These are phyloP conservation scores for Orchesella flavescens DNA, from an alignment of 2,888 invertebrate genomes.

Conservation along the genomic window DNA sequence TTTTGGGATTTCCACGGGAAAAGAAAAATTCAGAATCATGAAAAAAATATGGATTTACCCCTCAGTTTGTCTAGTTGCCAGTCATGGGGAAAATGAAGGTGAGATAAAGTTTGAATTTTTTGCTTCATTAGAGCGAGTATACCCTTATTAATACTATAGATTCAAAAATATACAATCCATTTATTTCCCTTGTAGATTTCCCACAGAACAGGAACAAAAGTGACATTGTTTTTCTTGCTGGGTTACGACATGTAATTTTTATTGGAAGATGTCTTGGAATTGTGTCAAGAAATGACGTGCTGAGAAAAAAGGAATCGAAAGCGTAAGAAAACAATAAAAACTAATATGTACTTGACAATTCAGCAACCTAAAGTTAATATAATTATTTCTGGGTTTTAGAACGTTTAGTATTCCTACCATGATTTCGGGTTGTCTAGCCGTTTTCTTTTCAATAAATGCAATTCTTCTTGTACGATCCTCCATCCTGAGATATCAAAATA, in stretches of 20 bases:
- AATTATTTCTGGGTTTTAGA: slow-evolving; percentile 5
- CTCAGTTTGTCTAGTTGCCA: too few species aligned
- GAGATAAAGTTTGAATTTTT: too few species aligned
- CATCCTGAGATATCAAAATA: slow-evolving; percentile 5
- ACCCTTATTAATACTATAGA: too few species aligned
- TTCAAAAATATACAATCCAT: too few species aligned
- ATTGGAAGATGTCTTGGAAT: slow-evolving; percentile 35
- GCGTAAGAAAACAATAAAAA: slow-evolving; percentile 17
- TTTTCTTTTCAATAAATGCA: slow-evolving; percentile 32
- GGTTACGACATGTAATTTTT: slow-evolving; percentile 39
- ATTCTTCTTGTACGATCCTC: slow-evolving; percentile 26
- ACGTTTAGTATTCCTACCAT: neutral
- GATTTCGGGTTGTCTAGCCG: slow-evolving; percentile 18
- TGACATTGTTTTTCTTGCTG: slow-evolving; percentile 7
- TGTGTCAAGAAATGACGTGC: slow-evolving; percentile 42
- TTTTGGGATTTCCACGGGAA: too few species aligned
- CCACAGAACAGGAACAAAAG: too few species aligned
- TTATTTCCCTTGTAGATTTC: too few species aligned
- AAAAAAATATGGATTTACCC: too few species aligned
- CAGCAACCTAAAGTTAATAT: neutral
- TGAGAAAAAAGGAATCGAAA: slow-evolving; percentile 33
- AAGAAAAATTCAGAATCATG: too few species aligned
- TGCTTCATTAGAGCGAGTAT: too few species aligned
- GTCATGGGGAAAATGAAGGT: too few species aligned
- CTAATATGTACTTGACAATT: too few species aligned